Evolutionary conservation across 2,113 vertebrate genomes (phyloP).

Genomic region (Rhinogobius similis): DNA sequence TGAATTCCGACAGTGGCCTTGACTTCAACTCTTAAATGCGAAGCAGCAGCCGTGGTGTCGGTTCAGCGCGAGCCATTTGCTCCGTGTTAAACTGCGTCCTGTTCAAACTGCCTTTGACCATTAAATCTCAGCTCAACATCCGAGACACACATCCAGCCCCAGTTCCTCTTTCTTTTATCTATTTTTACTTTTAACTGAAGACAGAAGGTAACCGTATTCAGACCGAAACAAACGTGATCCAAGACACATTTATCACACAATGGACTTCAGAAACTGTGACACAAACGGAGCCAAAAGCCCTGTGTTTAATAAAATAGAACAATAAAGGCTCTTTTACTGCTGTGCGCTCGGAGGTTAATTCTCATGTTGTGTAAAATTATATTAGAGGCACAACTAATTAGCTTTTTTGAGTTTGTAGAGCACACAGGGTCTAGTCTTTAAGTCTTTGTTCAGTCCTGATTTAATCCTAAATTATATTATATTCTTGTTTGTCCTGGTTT

Average conservation of each 20-base stretch:
- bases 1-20: too few species aligned
- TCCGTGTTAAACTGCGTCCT: not conserved
- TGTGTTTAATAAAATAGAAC: not conserved
- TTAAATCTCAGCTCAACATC: not conserved
- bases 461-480: too few species aligned
- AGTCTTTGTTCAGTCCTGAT: too few species aligned
- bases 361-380: not conserved
- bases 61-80: too few species aligned
- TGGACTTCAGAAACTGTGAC: not conserved
- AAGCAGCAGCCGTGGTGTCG: too few species aligned
- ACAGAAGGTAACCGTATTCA: not conserved
- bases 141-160: too few species aligned
- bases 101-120: too few species aligned
- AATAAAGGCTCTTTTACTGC: not conserved
- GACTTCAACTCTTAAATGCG: too few species aligned
- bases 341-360: not conserved
- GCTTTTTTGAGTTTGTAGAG: too few species aligned
- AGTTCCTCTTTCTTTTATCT: constrained; percentile 8
- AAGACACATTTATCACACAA: not conserved
- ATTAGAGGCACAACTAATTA: too few species aligned
- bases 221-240: not conserved
- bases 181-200: not conserved
- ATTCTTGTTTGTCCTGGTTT: too few species aligned
- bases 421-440: too few species aligned
- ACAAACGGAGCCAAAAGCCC: not conserved